Evolutionary conservation across 2,888 invertebrate species (phyloP), one percentile per base, ranked within the genome.

Genomic region (Synergus gifuensis): DNA sequence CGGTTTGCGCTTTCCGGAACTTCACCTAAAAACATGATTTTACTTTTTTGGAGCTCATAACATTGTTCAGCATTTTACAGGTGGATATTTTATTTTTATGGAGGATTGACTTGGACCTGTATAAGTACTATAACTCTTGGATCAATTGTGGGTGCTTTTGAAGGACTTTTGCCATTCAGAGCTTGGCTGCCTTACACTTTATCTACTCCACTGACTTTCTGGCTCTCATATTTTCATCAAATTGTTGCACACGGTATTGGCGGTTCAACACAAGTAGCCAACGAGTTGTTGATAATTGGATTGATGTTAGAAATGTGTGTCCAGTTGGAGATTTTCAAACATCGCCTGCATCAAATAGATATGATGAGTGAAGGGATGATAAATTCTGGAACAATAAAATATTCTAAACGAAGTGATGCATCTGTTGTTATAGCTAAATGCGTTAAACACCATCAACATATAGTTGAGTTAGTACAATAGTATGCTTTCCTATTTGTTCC

Each of bases 161-260:
- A 82, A 60, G 82, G 79, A 5, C 76, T 80, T 36, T 76, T 86
- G 42, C 83, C 84, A 1, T 86, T 84, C 66, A 82, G 82, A 40
- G 84, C 83, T n/a, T 86, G 86, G 86, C 78, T 85, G 54, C 86
- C 86, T 0, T 86, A 84, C 46, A 77, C 78, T 42, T 82, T 79
- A 60, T 78, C 83, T 4, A 78, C 58, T n/a, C 67, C 82, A 5
- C n/a, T 22, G 9, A 42, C 77, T n/a, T 81, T 83, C 78, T 83
- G 81, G 83, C 58, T 77, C 12, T 84, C 84, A 7, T 85, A 85
- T 79, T 18, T 83, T 11, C 85, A 86, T 60, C 86, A 85, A 78
- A 84, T 83, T 0, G 58, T 85, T 18, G 84, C 84, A 11, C 85
- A 84, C 18, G 44, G 82, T 4, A 78, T 81, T 36, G 77, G 82